These are phyloP conservation scores for Metacarcinus magister DNA, from an alignment of 2,888 invertebrate genomes.

Conservation along the genomic window DNA sequence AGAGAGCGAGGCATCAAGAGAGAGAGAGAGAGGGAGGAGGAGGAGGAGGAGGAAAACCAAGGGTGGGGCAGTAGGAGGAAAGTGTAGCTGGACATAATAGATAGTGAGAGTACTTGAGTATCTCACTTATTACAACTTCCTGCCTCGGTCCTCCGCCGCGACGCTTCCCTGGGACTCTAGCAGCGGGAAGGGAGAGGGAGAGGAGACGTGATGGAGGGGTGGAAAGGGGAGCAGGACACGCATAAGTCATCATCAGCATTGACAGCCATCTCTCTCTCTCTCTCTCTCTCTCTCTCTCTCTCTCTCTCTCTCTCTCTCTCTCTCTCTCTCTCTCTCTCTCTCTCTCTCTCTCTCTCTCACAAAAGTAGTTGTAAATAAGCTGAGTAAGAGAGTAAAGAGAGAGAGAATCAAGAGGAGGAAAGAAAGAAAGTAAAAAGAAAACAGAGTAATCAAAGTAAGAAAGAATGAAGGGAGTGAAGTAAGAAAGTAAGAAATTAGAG, in stretches of 20 bases:
- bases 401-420: not conserved
- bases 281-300: slow-evolving; percentile 37
- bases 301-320: slow-evolving; percentile 26
- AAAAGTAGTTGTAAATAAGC: not conserved
- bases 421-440: too few relatives aligned
- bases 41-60: not conserved
- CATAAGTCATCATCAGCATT: not conserved
- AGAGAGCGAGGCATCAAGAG: not conserved
- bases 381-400: not conserved
- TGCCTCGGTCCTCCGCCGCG: slow-evolving; percentile 1
- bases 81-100: not conserved
- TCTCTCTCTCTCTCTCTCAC: not conserved
- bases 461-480: not conserved
- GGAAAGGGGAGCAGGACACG: not conserved
- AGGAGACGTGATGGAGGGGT: not conserved
- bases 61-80: not conserved
- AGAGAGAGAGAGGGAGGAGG: not conserved
- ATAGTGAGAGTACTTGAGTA: not conserved
- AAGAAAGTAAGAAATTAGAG: not conserved
- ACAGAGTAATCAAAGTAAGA: too few relatives aligned
- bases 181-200: not conserved
- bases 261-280: not conserved
- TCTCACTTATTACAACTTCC: slow-evolving; percentile 37
- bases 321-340: not conserved
- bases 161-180: not conserved